A percentile compares a stretch with the other conserved stretches of the same genome.
phyloP scores from a whole-genome alignment of 2,113 vertebrate genomes.

The Cygnus atratus region DNA sequence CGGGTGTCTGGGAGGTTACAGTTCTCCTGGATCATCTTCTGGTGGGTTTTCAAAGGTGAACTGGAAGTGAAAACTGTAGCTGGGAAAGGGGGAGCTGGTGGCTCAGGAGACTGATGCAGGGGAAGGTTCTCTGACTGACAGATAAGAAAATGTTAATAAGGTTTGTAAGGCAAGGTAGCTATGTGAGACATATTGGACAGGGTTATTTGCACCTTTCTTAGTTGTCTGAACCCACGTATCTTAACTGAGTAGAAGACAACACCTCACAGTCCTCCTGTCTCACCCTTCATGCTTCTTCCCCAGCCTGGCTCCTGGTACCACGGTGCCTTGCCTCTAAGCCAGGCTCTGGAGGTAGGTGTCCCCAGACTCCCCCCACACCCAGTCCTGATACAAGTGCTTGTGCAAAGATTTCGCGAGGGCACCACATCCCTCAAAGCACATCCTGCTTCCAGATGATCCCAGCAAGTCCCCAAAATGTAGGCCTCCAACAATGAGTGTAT shows the following conservation, averaged over 20 bases:
- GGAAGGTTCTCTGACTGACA: too few relatives aligned
- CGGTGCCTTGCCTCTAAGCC: not conserved
- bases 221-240: not conserved
- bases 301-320: not conserved
- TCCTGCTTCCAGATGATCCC: not conserved
- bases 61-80: not conserved
- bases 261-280: not conserved
- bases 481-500: not conserved
- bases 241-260: not conserved
- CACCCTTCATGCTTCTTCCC: not conserved
- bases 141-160: not conserved
- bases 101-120: not conserved
- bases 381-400: not conserved
- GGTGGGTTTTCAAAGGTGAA: not conserved
- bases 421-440: not conserved
- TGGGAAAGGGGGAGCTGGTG: not conserved
- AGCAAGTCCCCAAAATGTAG: not conserved
- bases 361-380: rapidly evolving
- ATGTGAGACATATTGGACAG: not conserved
- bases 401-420: not conserved
- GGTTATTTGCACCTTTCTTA: not conserved
- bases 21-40: not conserved
- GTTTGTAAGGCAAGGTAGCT: not conserved
- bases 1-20: not conserved
- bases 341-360: not conserved